Evolutionary conservation across 2,797 vertebrate species (phyloP), one percentile per base, ranked within the genome.

Genomic region (Anisognathus igniventris): DNA sequence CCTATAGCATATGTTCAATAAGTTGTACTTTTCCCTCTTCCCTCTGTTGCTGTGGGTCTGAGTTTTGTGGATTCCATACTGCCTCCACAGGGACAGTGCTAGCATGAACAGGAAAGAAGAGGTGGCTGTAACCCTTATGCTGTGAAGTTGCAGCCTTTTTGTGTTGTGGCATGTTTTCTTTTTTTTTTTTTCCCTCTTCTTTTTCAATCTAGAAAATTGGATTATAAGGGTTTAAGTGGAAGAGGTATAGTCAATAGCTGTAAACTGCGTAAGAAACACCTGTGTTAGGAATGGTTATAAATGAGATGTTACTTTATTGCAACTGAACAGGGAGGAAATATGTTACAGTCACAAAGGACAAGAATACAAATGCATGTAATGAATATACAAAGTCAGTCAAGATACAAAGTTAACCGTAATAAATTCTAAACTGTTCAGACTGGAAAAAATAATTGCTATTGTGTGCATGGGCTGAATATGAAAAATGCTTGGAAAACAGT

Each of bases 181-280:
- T 42, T 5, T n/a, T 23, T 64, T 33, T 25, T 25, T 17, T 4
- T 2, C 0, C 12, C 18, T 1, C 7, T 2, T 3, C 22, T 7
- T 14, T 28, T 87, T 56, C 13, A 18, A 1, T 35, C 15, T 75
- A 61, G 66, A 80, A 84, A 62, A 68, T 12, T 14, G 9, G 4
- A 44, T 83, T 71, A n/a, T n/a, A 48, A 80, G 47, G 12, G 14
- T 90, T 88, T 45, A 50, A 79, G 15, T 86, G 72, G 33, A 67
- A 71, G 37, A 78, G 14, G 7, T 65, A 7, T 22, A 45, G 51
- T 24, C 21, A 42, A 2, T 90, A 71, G 27, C 31, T 83, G 45
- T 2, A 1, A 68, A 22, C 37, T 81, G 45, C 2, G 1, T 35
- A 51, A 73, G 31, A 75, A 90, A 62, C 12, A 72, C 11, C 28